Evolutionary conservation across 2,797 vertebrate species (phyloP).

Genomic region (Ceryle rudis): DNA sequence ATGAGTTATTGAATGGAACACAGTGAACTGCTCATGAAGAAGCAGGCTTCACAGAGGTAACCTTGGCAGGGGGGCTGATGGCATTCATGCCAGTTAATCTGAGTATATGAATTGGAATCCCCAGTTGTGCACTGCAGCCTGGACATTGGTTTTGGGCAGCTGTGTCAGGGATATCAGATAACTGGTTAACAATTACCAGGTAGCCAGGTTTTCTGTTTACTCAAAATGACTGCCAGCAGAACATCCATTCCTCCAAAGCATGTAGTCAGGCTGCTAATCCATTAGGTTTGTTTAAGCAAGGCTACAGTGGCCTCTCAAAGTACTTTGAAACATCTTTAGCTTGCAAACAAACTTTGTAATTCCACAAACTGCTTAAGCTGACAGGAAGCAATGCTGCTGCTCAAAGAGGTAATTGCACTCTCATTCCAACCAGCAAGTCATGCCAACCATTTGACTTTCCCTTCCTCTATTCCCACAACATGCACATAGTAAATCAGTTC

Average conservation of each 20-base stretch:
- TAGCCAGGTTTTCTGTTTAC: not conserved
- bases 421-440: not conserved
- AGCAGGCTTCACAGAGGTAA: slow-evolving; percentile 38
- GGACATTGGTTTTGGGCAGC: slow-evolving; percentile 6
- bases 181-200: not conserved
- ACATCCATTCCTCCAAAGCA: not conserved
- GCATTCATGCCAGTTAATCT: slow-evolving; percentile 62
- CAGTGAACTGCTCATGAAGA: not conserved
- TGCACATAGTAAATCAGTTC: not conserved
- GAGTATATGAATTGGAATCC: slow-evolving; percentile 49
- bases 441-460: not conserved
- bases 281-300: not conserved
- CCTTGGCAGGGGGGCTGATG: slow-evolving; percentile 28
- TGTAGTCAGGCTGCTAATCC: not conserved
- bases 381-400: not conserved
- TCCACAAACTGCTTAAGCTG: not conserved
- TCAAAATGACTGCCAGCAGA: not conserved
- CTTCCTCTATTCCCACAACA: not conserved
- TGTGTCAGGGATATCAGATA: not conserved
- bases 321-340: not conserved
- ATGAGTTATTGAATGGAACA: not conserved
- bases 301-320: not conserved
- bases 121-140: slow-evolving; percentile 55
- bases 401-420: not conserved
- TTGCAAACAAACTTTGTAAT: not conserved